Evolutionary conservation across 2,888 invertebrate species (phyloP), one percentile per base, ranked within the genome.

Genomic region (Polyploca ridens): DNA sequence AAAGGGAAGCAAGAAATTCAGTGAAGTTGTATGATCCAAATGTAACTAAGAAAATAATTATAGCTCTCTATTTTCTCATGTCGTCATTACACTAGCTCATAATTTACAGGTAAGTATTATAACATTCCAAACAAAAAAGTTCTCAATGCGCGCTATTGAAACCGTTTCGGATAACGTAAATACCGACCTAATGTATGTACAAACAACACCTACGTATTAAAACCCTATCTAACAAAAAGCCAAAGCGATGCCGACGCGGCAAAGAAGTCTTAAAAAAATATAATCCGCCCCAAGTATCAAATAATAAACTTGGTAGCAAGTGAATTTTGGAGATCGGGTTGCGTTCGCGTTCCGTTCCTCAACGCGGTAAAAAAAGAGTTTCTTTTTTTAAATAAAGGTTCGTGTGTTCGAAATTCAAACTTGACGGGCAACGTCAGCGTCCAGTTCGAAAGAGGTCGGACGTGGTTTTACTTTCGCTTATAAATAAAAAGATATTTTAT

Each of bases 241-340:
- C 85, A 90, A 93, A 92, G 88, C 71, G 81, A 84, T 69, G 89
- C 93, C 93, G 93, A 85, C 90, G 76, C 77, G 74, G 73, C 83
- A 77, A 82, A 81, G 86, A 76, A 81, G 79, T 75, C 73, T 81
- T 84, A 86, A 85, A 84, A 84, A 87, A 82, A 87, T 90, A 92
- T 89, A 84, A 84, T 83, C 84, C 90, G 87, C 81, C 84, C 83
- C 86, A 77, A 91, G 93, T 93, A 94, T 93, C 93, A 90, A 92
- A 94, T 94, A 93, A 93, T 94, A 93, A 93, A 94, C 86, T 93
- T 92, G 90, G 93, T 93, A 93, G 93, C 93, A 93, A 93, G 93
- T 94, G 92, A 91, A 93, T 93, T 92, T 92, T 71, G 84, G 84
- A 84, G 90, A 92, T 93, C 93, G 90, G 91, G 90, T 94, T 93